Percentiles rank a stretch among this genome's conserved stretches.
Conservation (phyloP, 2,797 vertebrate species). For the Melanotaenia nigrans region DNA sequence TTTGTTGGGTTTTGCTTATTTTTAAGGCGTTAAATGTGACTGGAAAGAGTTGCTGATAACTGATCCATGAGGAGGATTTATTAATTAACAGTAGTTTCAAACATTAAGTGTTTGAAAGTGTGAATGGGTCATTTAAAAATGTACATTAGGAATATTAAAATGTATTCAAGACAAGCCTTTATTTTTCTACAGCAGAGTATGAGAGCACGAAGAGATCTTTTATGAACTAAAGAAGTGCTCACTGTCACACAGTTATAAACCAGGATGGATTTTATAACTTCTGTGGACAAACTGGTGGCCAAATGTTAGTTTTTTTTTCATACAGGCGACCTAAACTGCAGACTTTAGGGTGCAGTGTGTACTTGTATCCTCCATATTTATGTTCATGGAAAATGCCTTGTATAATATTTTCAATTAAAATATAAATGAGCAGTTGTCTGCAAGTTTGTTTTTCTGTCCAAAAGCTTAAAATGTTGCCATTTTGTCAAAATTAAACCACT, state of each 20-base stretch:
- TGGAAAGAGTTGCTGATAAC: neutral
- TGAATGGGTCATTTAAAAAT: constrained; percentile 30
- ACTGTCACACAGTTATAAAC: constrained; percentile 23
- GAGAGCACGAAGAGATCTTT: constrained; percentile 40
- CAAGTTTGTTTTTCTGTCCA: neutral
- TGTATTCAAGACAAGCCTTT: constrained; percentile 65
- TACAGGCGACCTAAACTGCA: constrained; percentile 40
- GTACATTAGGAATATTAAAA: constrained; percentile 49
- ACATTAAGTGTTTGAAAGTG: constrained; percentile 6
- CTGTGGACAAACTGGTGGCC: constrained; percentile 37
- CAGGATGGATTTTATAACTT: constrained; percentile 41
- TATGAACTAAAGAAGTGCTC: constrained; percentile 19
- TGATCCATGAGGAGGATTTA: neutral
- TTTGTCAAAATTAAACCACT: no score
- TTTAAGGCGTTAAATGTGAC: constrained; percentile 11
- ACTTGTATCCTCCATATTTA: constrained; percentile 63
- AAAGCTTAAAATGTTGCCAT: neutral
- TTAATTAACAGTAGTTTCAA: neutral
- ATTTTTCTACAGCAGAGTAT: constrained; percentile 67
- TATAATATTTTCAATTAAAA: constrained; percentile 81
- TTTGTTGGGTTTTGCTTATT: constrained; percentile 7
- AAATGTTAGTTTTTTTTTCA: constrained; percentile 32
- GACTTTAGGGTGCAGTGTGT: constrained; percentile 47
- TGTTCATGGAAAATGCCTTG: constrained; percentile 74
- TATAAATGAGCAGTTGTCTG: constrained; percentile 28